Evolutionary conservation across 2,888 invertebrate species (phyloP).

Genomic region (Agrilus biguttatus): DNA sequence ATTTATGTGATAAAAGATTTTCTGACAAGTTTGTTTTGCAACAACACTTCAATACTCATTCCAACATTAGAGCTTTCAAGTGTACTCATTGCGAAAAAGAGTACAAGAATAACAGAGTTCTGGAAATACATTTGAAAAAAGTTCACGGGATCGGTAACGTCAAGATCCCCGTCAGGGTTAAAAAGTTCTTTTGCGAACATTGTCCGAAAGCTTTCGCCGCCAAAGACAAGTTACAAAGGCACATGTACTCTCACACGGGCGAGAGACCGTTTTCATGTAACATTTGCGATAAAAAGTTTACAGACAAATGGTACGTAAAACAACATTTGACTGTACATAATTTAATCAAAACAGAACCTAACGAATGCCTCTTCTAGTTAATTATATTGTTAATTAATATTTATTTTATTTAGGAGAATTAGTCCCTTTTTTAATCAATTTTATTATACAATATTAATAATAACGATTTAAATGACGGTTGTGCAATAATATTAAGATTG

Average conservation of each 20-base stretch:
- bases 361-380: too few relatives aligned
- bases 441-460: too few relatives aligned
- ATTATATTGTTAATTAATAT: too few relatives aligned
- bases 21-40: conserved; percentile 12
- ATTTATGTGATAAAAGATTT: conserved; percentile 13
- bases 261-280: conserved; percentile 17
- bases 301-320: conserved; percentile 19
- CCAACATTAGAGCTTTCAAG: conserved; percentile 10
- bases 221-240: conserved; percentile 18
- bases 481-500: too few relatives aligned
- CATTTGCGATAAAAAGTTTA: conserved; percentile 18
- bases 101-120: conserved; percentile 31
- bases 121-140: conserved; percentile 36
- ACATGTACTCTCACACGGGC: conserved; percentile 19
- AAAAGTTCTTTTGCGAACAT: conserved; percentile 18
- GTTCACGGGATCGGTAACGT: conserved; percentile 30
- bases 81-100: conserved; percentile 36
- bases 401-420: too few relatives aligned
- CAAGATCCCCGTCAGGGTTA: conserved; percentile 23
- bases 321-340: conserved; percentile 18
- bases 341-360: not conserved
- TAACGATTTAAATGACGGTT: too few relatives aligned
- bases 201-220: conserved; percentile 27
- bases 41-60: conserved; percentile 12
- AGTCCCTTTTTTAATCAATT: too few relatives aligned